Conservation (phyloP, 2,888 invertebrate species). For the Hoplodrina ambigua region DNA sequence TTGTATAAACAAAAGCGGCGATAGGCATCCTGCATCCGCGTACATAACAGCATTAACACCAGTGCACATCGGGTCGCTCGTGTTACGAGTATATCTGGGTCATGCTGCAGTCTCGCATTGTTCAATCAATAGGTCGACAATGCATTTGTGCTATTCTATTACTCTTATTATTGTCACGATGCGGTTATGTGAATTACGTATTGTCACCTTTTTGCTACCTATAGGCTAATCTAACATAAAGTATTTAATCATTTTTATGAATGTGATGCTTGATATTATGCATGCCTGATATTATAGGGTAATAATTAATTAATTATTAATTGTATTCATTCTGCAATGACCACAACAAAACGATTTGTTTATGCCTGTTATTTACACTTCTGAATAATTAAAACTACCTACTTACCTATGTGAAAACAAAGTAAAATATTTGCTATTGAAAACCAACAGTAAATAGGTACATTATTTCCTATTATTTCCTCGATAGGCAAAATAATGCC, state of each 20-base stretch:
- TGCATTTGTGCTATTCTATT: conserved; percentile 46
- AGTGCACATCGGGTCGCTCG: conserved; percentile 77
- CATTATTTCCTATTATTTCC: no score
- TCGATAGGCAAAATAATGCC: no score
- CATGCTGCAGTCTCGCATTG: conserved; percentile 76
- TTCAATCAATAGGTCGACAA: conserved; percentile 78
- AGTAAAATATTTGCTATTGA: neutral
- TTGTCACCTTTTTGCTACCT: conserved; percentile 1
- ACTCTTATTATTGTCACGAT: conserved; percentile 26
- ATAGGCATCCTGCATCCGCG: conserved; percentile 64
- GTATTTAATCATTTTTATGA: neutral
- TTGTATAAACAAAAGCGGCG: conserved; percentile 40
- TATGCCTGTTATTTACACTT: neutral
- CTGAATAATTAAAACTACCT: neutral
- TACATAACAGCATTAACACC: conserved; percentile 72
- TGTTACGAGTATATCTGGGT: conserved; percentile 79
- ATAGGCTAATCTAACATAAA: neutral
- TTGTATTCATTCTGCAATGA: neutral
- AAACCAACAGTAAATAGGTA: neutral
- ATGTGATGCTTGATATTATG: neutral
- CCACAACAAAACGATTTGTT: neutral
- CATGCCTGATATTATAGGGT: neutral
- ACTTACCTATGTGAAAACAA: neutral
- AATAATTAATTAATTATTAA: neutral
- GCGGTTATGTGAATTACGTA: conserved; percentile 15